Evolutionary conservation across 2,888 invertebrate species (phyloP).

Genomic region (Nephrocerus scutellatus): DNA sequence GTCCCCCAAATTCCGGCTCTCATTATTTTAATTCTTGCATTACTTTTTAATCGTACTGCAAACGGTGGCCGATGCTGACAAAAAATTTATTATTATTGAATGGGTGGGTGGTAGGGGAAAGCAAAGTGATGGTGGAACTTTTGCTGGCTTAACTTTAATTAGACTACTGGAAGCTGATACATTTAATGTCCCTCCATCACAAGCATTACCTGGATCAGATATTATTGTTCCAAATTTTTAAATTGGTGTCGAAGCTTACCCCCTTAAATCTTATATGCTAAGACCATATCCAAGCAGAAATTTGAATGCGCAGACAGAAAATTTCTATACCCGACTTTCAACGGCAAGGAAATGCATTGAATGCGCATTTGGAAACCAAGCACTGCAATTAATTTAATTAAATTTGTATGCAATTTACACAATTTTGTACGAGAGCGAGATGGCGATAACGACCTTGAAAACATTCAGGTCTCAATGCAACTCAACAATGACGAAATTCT

Average conservation of each 20-base stretch:
- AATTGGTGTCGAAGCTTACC: conserved; percentile 4
- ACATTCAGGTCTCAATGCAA: conserved; percentile 10
- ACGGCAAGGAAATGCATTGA: conserved; percentile 5
- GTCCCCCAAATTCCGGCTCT: conserved; percentile 7
- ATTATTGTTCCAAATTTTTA: conserved; percentile 5
- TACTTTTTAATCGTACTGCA: conserved; percentile 3
- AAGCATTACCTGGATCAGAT: too few relatives aligned
- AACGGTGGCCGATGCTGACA: conserved; percentile 4
- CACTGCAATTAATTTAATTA: conserved; percentile 11
- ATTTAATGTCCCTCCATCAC: conserved; percentile 5
- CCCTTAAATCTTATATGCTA: conserved; percentile 2
- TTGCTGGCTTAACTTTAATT: neutral
- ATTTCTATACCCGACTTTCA: conserved; percentile 7
- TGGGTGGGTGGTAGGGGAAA: too few relatives aligned
- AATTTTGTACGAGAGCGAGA: conserved; percentile 16
- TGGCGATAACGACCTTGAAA: conserved; percentile 11
- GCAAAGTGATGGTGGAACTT: conserved; percentile 4
- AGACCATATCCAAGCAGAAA: conserved; percentile 1
- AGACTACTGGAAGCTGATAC: conserved; percentile 2
- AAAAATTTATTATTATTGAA: neutral
- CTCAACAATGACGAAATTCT: conserved; percentile 12
- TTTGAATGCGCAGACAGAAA: neutral
- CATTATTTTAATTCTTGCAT: conserved; percentile 4
- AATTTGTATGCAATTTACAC: conserved; percentile 9
- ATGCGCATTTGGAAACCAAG: conserved; percentile 12